Evolutionary conservation across 2,797 vertebrate species (phyloP).

Genomic region (Balearica regulorum): DNA sequence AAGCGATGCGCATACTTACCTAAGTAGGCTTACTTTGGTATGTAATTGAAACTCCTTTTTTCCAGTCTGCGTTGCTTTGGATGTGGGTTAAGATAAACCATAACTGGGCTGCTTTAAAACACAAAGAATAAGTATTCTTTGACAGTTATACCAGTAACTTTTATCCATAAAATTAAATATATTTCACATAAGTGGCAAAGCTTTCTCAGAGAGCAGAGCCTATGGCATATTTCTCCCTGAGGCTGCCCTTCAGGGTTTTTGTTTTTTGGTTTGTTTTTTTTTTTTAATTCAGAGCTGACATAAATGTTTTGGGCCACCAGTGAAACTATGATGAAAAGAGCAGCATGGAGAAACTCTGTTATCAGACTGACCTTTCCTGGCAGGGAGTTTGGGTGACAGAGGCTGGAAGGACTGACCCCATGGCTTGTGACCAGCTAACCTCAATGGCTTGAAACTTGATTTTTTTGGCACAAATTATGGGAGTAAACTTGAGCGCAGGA

Average conservation of each 20-base stretch:
- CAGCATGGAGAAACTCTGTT: background rate
- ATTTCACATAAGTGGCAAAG: background rate
- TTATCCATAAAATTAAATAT: background rate
- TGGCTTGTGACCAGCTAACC: background rate
- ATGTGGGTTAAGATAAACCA: background rate
- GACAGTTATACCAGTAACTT: background rate
- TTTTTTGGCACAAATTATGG: background rate
- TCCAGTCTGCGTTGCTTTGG: background rate
- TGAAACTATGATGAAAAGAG: background rate
- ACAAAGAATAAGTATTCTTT: background rate
- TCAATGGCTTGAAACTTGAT: background rate
- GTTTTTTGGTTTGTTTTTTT: background rate
- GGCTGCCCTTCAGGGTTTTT: background rate
- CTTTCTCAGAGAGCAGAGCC: background rate
- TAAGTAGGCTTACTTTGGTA: background rate
- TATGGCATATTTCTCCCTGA: background rate
- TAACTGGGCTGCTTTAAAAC: background rate
- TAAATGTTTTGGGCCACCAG: background rate
- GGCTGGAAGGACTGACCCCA: background rate
- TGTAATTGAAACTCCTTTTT: background rate
- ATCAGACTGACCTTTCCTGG: background rate
- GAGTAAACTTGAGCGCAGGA: background rate
- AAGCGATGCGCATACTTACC: rapidly evolving
- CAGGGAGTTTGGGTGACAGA: background rate
- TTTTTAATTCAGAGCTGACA: background rate